phyloP scores from a whole-genome alignment of 2,888 invertebrate species.

The Exephanes ischioxanthus region DNA sequence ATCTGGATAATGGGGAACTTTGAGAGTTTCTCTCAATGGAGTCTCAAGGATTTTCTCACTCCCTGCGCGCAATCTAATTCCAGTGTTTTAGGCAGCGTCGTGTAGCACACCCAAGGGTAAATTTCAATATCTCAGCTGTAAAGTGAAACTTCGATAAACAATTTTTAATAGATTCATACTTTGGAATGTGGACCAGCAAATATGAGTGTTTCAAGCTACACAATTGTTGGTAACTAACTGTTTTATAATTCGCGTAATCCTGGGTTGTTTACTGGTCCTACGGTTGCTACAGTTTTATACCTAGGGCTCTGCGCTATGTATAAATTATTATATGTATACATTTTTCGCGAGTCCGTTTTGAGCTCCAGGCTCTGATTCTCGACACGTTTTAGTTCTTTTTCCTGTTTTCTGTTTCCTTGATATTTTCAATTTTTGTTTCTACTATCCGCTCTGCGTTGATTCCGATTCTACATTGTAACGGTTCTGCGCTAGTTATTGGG shows the following conservation, averaged over 20 bases:
- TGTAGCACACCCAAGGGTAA: background rate
- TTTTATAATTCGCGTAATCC: background rate
- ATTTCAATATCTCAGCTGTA: background rate
- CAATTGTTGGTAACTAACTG: background rate
- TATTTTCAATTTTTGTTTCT: no score
- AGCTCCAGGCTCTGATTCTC: no score
- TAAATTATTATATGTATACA: no score
- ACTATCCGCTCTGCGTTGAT: no score
- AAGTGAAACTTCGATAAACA: background rate
- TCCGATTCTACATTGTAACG: no score
- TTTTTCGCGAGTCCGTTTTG: no score
- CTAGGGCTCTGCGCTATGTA: no score
- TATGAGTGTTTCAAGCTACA: background rate
- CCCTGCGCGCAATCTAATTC: background rate
- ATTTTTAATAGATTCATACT: background rate
- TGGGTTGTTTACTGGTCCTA: no score
- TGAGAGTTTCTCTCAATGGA: slow-evolving; percentile 20
- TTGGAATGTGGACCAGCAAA: background rate
- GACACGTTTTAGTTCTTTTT: no score
- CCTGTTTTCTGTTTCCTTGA: no score
- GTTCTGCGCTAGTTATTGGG: no score
- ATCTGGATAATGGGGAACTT: slow-evolving; percentile 62
- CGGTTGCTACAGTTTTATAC: no score
- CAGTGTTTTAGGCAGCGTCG: background rate
- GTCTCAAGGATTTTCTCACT: slow-evolving; percentile 37